Conservation (phyloP, 2,888 invertebrate species). For the Lithosia quadra region DNA sequence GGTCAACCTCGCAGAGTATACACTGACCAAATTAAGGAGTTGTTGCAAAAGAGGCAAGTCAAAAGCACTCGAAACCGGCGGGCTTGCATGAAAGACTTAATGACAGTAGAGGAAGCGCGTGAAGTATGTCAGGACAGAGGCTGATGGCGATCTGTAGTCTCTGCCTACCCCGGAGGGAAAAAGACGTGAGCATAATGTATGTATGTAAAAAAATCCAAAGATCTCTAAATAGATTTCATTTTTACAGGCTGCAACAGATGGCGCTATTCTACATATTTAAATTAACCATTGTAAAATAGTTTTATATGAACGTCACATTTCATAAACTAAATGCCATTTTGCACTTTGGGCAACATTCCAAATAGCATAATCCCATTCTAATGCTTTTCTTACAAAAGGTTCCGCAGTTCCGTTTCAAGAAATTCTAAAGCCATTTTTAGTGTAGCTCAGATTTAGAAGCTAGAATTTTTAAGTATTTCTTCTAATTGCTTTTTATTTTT, state of each 20-base stretch:
- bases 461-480: background rate
- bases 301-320: conserved; percentile 9
- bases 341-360: conserved; percentile 21
- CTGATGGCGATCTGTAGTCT: too few species aligned
- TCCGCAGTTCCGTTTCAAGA: background rate
- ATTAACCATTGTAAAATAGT: background rate
- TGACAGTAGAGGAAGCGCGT: too few species aligned
- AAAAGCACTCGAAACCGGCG: too few species aligned
- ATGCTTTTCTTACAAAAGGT: conserved; percentile 12
- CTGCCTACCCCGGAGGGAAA: too few species aligned
- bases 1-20: too few species aligned
- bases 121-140: too few species aligned
- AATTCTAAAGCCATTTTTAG: conserved; percentile 1
- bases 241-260: background rate
- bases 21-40: too few species aligned
- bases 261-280: background rate
- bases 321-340: conserved; percentile 6
- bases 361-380: conserved; percentile 14
- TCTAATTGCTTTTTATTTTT: background rate
- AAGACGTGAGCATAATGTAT: too few species aligned
- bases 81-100: too few species aligned
- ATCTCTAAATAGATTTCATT: background rate
- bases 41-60: too few species aligned
- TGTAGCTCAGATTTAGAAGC: background rate
- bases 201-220: background rate